Evolutionary conservation across 2,113 vertebrate genomes (phyloP), one percentile per base, ranked within the genome.

Genomic region (Tetraodon nigroviridis): DNA sequence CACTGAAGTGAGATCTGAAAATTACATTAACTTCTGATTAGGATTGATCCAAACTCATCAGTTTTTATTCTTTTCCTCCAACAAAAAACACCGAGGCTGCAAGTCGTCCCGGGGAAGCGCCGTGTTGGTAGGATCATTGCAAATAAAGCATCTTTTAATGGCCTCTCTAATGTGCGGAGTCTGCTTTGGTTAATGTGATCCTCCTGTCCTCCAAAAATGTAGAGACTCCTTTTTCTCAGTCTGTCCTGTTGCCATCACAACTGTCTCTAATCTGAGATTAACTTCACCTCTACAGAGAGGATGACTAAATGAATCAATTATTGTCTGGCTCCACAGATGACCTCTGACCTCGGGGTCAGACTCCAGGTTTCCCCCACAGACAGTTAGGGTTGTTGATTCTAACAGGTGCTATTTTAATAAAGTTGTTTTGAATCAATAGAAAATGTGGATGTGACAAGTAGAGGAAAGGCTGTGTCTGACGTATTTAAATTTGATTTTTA

Each of bases 171-270:
- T 60, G 24, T 61, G 52, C 12, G 10, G 8, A 51, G 54, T 69
- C 21, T 53, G 65, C n/a, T 48, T 40, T 57, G 22, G 22, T 44
- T 44, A 42, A 7, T 5, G 44, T 16, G 32, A 16, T 42, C 17
- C 27, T 27, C n/a, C 5, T 27, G 15, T 41, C 45, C 29, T 41
- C n/a, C 16, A 1, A 29, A 51, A 55, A 29, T 45, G 42, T 24
- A 53, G 52, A 54, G 54, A 56, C 53, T 60, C 15, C 55, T 17
- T 63, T 55, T 32, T 56, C 12, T 57, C 47, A 19, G 52, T 15
- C 59, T 37, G 8, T 56, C 42, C 55, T 6, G 55, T 55, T 40
- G n/a, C 54, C 47, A 49, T 51, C 7, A 5, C 22, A 1, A 17
- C 50, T 51, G 16, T 27, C 32, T 8, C 32, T 12, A 8, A 37